Conservation (phyloP, 2,113 vertebrate species). For the Microcebus jonahi region DNA sequence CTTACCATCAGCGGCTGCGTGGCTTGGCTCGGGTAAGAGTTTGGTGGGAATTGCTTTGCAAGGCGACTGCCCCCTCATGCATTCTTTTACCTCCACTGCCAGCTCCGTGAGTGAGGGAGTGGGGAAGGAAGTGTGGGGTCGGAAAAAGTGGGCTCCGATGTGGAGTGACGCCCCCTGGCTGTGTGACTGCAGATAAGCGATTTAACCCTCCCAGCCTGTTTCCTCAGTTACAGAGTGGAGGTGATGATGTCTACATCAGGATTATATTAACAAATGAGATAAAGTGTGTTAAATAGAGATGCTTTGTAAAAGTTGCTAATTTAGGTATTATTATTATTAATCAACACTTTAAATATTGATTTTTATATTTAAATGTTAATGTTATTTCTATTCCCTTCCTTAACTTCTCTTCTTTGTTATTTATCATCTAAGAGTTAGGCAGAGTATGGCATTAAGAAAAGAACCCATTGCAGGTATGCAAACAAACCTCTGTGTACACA, state of each 20-base stretch:
- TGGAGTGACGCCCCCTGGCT: background rate
- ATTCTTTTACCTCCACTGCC: background rate
- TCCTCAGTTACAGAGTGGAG: background rate
- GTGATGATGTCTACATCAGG: background rate
- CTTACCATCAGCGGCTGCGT: background rate
- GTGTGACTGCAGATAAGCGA: background rate
- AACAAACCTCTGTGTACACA: background rate
- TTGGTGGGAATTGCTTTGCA: background rate
- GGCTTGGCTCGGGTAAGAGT: background rate
- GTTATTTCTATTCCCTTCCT: background rate
- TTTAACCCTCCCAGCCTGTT: background rate
- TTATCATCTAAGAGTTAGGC: background rate
- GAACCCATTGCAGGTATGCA: background rate
- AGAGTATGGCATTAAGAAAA: background rate
- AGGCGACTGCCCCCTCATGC: background rate
- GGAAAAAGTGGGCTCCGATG: background rate
- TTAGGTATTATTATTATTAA: background rate
- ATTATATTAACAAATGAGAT: background rate
- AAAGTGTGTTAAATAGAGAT: background rate
- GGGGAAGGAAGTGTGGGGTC: background rate
- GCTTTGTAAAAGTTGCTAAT: background rate
- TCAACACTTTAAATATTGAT: background rate
- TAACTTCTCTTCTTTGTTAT: background rate
- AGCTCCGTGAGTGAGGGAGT: background rate
- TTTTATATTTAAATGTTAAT: slow-evolving; percentile 3